phyloP scores from a whole-genome alignment of 2,888 invertebrate species.

The Neoscelio sp. region DNA sequence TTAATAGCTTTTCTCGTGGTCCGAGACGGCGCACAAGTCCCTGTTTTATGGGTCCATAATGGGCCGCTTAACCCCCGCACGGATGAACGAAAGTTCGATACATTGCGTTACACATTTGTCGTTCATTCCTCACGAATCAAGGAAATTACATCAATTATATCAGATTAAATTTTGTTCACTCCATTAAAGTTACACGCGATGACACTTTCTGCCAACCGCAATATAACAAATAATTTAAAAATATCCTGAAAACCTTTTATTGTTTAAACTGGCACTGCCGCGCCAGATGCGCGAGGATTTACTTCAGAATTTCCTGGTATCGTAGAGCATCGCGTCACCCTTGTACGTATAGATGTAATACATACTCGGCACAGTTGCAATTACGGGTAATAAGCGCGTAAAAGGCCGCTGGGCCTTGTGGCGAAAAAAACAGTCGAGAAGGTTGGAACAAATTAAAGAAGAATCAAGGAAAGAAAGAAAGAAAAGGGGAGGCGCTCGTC shows the following conservation, averaged over 20 bases:
- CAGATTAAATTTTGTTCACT: neutral
- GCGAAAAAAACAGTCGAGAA: conserved; percentile 57
- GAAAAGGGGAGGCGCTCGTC: conserved; percentile 39
- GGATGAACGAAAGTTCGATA: no score
- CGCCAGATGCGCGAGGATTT: conserved; percentile 63
- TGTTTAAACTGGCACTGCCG: conserved; percentile 3
- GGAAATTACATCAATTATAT: conserved; percentile 13
- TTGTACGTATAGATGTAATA: conserved; percentile 62
- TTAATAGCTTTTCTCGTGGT: conserved; percentile 66
- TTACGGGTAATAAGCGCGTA: conserved; percentile 62
- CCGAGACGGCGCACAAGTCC: conserved; percentile 65
- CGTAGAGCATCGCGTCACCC: conserved; percentile 63
- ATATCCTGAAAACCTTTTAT: conserved; percentile 44
- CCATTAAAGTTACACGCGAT: no score
- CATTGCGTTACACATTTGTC: conserved; percentile 57
- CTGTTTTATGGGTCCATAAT: conserved; percentile 74
- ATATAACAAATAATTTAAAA: conserved; percentile 5
- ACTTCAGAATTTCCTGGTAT: conserved; percentile 67
- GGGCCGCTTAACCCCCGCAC: conserved; percentile 73
- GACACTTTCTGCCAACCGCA: no score
- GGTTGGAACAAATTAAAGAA: conserved; percentile 61
- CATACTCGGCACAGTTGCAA: conserved; percentile 65
- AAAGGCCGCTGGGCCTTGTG: conserved; percentile 63
- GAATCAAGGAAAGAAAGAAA: conserved; percentile 30
- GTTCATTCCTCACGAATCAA: no score